Evolutionary conservation across 2,113 vertebrate genomes (phyloP).

Genomic region (Phodopus roborovskii): DNA sequence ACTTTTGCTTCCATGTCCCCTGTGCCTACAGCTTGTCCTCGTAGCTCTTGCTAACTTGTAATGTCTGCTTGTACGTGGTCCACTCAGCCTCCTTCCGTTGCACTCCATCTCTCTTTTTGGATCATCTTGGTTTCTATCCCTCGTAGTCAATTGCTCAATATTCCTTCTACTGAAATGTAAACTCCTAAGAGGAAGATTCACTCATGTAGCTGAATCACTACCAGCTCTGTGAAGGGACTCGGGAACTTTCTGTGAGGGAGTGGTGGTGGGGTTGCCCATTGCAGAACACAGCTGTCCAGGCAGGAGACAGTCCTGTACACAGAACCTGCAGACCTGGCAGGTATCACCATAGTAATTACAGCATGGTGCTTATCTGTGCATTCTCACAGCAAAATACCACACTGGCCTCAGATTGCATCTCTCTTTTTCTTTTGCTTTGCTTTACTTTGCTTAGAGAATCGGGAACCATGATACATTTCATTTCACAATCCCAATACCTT

Average conservation of each 20-base stretch:
- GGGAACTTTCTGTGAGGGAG: not conserved
- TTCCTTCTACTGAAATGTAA: not conserved
- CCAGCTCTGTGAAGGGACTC: not conserved
- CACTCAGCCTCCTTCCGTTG: not conserved
- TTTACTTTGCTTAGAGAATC: not conserved
- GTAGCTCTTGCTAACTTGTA: not conserved
- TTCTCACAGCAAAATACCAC: not conserved
- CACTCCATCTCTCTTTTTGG: not conserved
- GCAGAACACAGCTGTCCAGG: not conserved
- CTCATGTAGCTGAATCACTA: not conserved
- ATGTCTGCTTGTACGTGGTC: not conserved
- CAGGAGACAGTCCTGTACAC: not conserved
- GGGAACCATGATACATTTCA: not conserved
- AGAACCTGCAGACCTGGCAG: not conserved
- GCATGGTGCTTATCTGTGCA: not conserved
- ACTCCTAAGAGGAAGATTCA: not conserved
- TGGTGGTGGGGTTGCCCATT: not conserved
- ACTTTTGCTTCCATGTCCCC: not conserved
- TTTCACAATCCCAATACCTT: not conserved
- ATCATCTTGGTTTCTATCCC: not conserved
- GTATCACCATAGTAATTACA: not conserved
- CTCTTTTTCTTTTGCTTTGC: not conserved
- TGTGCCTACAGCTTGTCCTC: not conserved
- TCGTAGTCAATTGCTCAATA: not conserved
- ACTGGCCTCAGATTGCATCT: not conserved